A percentile compares a stretch with the other conserved stretches of the same genome.
phyloP scores from a whole-genome alignment of 2,797 vertebrate genomes.

The Lepidocolaptes lacrymiger region DNA sequence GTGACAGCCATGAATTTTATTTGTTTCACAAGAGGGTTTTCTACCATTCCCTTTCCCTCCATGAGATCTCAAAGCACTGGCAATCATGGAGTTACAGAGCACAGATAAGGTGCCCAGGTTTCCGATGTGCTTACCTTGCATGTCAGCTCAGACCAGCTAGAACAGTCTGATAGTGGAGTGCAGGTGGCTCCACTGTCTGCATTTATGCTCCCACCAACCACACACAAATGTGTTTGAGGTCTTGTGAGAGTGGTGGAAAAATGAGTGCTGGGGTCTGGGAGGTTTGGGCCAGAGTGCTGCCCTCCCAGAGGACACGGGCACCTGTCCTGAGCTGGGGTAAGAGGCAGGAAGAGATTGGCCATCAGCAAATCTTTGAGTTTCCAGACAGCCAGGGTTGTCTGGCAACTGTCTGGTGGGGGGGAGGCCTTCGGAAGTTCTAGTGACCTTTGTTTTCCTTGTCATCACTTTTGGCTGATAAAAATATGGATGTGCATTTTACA shows the following conservation, averaged over 20 bases:
- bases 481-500: not conserved
- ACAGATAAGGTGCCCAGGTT: not conserved
- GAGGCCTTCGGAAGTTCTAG: not conserved
- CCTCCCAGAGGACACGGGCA: not conserved
- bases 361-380: not conserved
- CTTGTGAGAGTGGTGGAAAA: not conserved
- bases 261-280: not conserved
- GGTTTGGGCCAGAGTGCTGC: not conserved
- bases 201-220: not conserved
- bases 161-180: not conserved
- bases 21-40: not conserved
- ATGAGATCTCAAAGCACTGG: not conserved
- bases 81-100: not conserved
- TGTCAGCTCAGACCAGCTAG: not conserved
- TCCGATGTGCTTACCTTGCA: not conserved
- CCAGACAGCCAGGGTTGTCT: not conserved
- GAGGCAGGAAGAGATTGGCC: not conserved
- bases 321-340: not conserved
- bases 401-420: not conserved
- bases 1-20: not conserved
- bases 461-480: not conserved
- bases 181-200: not conserved
- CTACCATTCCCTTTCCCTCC: not conserved
- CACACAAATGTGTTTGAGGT: not conserved
- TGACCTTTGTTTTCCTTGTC: not conserved